Conservation (phyloP, 2,888 invertebrate genomes). For the Ceriagrion tenellum region DNA sequence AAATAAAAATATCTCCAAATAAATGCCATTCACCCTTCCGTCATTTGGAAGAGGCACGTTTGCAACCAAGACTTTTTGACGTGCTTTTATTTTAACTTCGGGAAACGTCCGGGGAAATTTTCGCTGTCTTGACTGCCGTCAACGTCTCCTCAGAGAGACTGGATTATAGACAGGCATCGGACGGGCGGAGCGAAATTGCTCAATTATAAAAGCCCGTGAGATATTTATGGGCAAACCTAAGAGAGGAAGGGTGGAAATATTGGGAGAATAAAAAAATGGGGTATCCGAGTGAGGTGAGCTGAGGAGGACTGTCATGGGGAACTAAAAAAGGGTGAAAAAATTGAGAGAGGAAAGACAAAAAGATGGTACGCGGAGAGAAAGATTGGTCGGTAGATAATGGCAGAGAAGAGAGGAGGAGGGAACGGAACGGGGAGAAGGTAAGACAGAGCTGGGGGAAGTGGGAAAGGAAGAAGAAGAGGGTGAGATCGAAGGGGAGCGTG, state of each 20-base stretch:
- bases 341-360: too few relatives aligned
- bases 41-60: neutral
- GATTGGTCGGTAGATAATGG: too few relatives aligned
- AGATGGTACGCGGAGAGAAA: too few relatives aligned
- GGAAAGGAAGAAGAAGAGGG: neutral
- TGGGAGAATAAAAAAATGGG: neutral
- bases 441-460: too few relatives aligned
- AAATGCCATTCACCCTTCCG: neutral
- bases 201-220: constrained; percentile 18
- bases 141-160: neutral
- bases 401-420: neutral
- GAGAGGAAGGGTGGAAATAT: neutral
- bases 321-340: too few relatives aligned
- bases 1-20: neutral
- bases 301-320: too few relatives aligned
- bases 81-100: neutral
- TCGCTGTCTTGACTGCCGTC: neutral
- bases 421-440: neutral
- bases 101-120: neutral
- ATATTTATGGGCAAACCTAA: neutral
- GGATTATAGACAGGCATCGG: neutral
- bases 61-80: neutral
- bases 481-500: neutral
- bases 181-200: neutral
- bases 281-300: too few relatives aligned